Conservation (phyloP, 2,113 vertebrate genomes). For the Catharus fuscescens region DNA sequence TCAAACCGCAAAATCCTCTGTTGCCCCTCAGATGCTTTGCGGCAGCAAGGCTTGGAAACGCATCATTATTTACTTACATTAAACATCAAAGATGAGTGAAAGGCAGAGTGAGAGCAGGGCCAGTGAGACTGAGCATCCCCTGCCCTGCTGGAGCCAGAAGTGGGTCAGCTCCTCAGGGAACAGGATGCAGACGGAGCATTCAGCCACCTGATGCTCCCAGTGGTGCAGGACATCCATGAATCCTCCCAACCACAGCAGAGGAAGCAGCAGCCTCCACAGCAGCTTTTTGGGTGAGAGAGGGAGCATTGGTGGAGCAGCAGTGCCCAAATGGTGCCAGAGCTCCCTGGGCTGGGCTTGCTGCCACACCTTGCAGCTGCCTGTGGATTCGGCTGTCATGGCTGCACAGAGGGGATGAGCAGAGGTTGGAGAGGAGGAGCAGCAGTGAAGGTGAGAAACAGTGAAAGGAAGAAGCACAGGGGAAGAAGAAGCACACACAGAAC, state of each 20-base stretch:
- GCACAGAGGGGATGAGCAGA: neutral
- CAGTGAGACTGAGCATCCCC: neutral
- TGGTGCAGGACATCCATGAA: neutral
- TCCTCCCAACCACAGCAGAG: neutral
- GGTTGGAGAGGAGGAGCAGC: neutral
- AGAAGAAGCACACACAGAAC: neutral
- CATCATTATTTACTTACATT: neutral
- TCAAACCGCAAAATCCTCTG: neutral
- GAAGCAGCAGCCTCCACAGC: neutral
- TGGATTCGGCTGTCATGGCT: neutral
- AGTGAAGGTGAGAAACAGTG: accelerated
- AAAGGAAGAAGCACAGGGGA: neutral
- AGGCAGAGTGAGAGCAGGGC: neutral
- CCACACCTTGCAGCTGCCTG: neutral
- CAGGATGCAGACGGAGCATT: neutral
- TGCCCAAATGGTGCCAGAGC: neutral
- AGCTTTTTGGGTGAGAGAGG: neutral
- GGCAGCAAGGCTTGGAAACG: neutral
- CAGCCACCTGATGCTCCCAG: neutral
- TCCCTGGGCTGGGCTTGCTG: neutral
- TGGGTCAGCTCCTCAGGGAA: neutral
- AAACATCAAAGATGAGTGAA: neutral
- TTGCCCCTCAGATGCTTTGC: neutral
- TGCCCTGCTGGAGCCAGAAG: neutral
- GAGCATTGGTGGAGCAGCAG: neutral